phyloP scores from a whole-genome alignment of 2,888 invertebrate genomes.

The Eurytoma californica region DNA sequence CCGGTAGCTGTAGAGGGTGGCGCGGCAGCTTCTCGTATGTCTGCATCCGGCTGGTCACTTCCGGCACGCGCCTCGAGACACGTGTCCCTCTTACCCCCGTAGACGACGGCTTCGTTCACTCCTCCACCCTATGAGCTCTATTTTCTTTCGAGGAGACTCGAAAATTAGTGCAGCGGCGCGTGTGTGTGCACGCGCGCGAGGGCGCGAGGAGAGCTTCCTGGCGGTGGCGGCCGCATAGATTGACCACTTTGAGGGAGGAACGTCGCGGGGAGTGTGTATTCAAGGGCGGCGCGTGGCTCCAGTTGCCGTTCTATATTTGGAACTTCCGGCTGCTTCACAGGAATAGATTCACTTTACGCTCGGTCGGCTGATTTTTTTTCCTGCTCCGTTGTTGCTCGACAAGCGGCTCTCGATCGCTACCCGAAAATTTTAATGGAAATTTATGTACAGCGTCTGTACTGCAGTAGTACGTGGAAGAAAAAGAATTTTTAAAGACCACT shows the following conservation, averaged over 20 bases:
- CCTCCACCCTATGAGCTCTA: background rate
- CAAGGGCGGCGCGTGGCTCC: slow-evolving; percentile 2
- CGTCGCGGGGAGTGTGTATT: background rate
- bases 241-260: slow-evolving; percentile 37
- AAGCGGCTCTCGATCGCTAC: too few relatives aligned
- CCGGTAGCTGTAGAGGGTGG: slow-evolving; percentile 49
- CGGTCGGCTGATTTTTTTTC: slow-evolving; percentile 1
- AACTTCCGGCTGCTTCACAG: slow-evolving; percentile 30
- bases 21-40: slow-evolving; percentile 66
- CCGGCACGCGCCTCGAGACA: slow-evolving; percentile 73
- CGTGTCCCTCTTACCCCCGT: slow-evolving; percentile 65
- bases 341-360: slow-evolving; percentile 50
- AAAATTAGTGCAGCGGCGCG: slow-evolving; percentile 26
- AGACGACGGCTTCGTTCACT: slow-evolving; percentile 16
- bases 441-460: too few relatives aligned
- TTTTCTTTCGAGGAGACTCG: slow-evolving; percentile 24
- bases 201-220: background rate
- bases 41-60: slow-evolving; percentile 75
- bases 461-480: background rate
- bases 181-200: background rate
- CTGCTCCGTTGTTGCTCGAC: too few relatives aligned
- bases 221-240: background rate
- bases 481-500: too few relatives aligned
- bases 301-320: slow-evolving; percentile 41
- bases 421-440: too few relatives aligned